Evolutionary conservation across 2,113 vertebrate genomes (phyloP).

Genomic region (Gymnobelideus leadbeateri): DNA sequence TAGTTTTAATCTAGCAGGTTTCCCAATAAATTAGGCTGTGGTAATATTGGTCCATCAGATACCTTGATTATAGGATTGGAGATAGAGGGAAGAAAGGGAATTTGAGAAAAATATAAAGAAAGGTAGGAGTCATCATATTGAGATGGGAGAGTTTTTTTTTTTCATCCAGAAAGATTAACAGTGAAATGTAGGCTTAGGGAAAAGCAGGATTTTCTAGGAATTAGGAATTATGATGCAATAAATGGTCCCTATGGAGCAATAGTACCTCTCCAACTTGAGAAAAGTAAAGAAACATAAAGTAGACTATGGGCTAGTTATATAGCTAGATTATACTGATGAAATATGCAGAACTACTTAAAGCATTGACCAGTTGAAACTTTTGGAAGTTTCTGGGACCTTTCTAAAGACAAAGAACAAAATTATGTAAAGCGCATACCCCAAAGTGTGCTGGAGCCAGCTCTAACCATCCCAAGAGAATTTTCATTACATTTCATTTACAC

Average conservation of each 20-base stretch:
- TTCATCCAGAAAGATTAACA: background rate
- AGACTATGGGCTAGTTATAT: background rate
- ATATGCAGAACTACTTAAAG: background rate
- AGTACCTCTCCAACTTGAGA: background rate
- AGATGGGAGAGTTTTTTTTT: background rate
- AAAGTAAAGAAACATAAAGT: background rate
- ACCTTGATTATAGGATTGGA: background rate
- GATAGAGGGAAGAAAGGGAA: background rate
- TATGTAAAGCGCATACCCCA: background rate
- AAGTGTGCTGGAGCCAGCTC: background rate
- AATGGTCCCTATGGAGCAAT: background rate
- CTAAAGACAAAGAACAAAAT: background rate
- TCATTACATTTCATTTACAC: background rate
- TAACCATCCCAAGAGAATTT: background rate
- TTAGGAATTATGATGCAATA: background rate
- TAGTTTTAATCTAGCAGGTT: background rate
- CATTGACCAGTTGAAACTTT: background rate
- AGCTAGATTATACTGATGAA: background rate
- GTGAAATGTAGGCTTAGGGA: background rate
- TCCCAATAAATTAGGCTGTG: background rate
- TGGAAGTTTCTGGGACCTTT: background rate
- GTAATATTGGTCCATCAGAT: background rate
- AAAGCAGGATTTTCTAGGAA: background rate
- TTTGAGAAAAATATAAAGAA: background rate
- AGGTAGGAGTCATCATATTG: background rate